Conservation (phyloP, 2,888 invertebrate species). For the Oxyteleia sp. region DNA sequence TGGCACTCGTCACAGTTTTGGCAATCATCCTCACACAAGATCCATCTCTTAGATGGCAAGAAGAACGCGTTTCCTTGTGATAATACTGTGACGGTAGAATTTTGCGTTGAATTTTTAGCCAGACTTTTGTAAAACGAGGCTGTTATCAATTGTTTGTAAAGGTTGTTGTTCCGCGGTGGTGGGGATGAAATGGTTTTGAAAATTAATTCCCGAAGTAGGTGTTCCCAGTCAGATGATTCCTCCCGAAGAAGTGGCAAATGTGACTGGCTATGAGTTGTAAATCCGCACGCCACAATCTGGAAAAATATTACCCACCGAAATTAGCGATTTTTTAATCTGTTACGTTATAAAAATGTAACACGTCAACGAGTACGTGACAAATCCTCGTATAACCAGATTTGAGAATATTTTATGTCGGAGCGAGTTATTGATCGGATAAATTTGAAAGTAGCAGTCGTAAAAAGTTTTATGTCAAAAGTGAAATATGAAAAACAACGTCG, state of each 20-base stretch:
- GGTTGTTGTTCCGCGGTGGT: conserved; percentile 72
- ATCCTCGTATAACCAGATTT: too few relatives aligned
- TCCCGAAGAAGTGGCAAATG: background rate
- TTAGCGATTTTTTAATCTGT: background rate
- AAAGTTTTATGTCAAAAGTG: too few relatives aligned
- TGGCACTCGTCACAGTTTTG: conserved; percentile 51
- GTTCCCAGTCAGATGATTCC: conserved; percentile 78
- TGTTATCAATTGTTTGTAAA: conserved; percentile 78
- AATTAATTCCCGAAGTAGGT: conserved; percentile 80
- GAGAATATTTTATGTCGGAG: too few relatives aligned
- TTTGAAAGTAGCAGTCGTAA: too few relatives aligned
- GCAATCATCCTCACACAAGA: conserved; percentile 58
- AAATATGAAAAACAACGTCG: too few relatives aligned
- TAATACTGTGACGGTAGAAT: conserved; percentile 67
- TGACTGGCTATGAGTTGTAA: background rate
- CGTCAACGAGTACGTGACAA: too few relatives aligned
- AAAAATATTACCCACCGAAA: background rate
- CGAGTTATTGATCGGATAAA: too few relatives aligned
- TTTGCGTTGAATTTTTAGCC: conserved; percentile 44
- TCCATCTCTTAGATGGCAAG: conserved; percentile 76
- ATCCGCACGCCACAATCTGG: background rate
- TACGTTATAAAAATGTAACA: too few relatives aligned
- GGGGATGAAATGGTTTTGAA: conserved; percentile 81
- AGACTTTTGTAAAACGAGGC: conserved; percentile 81
- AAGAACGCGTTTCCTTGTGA: conserved; percentile 81